phyloP scores from a whole-genome alignment of 2,113 vertebrate genomes.

The Eulemur macaco region DNA sequence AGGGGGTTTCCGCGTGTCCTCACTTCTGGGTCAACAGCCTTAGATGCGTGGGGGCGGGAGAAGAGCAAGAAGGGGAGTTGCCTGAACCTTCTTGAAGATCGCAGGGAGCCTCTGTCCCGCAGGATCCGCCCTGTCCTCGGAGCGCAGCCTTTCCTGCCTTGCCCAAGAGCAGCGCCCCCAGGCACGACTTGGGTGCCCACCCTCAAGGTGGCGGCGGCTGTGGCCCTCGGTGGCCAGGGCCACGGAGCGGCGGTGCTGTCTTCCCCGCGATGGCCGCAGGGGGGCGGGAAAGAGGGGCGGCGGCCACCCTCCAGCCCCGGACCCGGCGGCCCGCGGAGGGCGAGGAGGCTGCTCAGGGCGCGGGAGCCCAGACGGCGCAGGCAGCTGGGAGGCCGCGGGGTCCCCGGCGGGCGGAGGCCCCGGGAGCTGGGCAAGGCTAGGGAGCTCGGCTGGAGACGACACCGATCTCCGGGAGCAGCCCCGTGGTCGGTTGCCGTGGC shows the following conservation, averaged over 20 bases:
- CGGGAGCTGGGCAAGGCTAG: rapidly evolving
- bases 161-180: not conserved
- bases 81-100: not conserved
- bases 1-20: not conserved
- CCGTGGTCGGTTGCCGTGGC: too few relatives aligned
- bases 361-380: not conserved
- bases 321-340: not conserved
- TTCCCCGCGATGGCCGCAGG: conserved; percentile 36
- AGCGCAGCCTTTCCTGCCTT: not conserved
- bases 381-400: not conserved
- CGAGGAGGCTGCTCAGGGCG: too few relatives aligned
- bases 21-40: not conserved
- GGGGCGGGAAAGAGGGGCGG: conserved; percentile 41
- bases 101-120: not conserved
- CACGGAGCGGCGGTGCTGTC: not conserved
- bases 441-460: not conserved
- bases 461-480: too few relatives aligned
- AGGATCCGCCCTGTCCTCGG: too few relatives aligned
- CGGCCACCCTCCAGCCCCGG: rapidly evolving
- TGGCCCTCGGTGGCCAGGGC: rapidly evolving
- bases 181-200: too few relatives aligned
- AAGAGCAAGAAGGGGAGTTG: not conserved
- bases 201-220: rapidly evolving
- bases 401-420: rapidly evolving
- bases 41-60: not conserved